Percentiles rank a stretch among this genome's conserved stretches.
phyloP scores from a whole-genome alignment of 2,797 vertebrate genomes.

The Pteronotus mesoamericanus region DNA sequence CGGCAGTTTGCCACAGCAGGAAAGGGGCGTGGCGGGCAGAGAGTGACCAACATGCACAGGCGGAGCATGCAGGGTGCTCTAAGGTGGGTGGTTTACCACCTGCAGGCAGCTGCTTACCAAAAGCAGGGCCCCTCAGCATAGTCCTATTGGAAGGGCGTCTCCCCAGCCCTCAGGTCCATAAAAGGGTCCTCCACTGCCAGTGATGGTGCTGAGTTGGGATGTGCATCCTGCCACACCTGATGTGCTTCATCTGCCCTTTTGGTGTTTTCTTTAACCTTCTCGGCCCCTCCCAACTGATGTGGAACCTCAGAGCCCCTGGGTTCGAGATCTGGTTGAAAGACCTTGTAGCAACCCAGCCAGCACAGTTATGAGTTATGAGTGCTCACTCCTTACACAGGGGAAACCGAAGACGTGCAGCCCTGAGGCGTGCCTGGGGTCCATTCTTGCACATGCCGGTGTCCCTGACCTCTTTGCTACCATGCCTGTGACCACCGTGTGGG shows the following conservation, averaged over 20 bases:
- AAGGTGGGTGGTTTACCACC: not conserved
- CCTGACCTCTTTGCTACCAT: not conserved
- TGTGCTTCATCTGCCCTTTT: not conserved
- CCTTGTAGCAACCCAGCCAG: not conserved
- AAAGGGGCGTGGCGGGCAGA: not conserved
- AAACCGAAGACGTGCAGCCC: not conserved
- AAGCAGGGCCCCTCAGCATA: not conserved
- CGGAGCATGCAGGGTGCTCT: not conserved
- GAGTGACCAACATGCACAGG: not conserved
- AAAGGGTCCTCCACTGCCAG: not conserved
- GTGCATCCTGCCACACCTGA: not conserved
- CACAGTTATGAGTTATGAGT: not conserved
- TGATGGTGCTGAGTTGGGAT: fast-evolving
- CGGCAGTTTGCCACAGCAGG: not conserved
- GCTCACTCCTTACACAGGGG: not conserved
- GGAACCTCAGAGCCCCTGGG: not conserved
- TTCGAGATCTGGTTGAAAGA: not conserved
- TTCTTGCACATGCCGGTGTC: not conserved
- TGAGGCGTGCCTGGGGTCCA: not conserved
- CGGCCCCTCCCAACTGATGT: not conserved
- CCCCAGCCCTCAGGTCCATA: not conserved
- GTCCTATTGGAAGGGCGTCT: not conserved
- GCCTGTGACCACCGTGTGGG: not conserved
- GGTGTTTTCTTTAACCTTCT: not conserved
- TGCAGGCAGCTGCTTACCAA: fast-evolving